These are phyloP conservation scores for Cetoscarus ocellatus DNA, from an alignment of 2,797 vertebrate genomes.

Conservation along the genomic window DNA sequence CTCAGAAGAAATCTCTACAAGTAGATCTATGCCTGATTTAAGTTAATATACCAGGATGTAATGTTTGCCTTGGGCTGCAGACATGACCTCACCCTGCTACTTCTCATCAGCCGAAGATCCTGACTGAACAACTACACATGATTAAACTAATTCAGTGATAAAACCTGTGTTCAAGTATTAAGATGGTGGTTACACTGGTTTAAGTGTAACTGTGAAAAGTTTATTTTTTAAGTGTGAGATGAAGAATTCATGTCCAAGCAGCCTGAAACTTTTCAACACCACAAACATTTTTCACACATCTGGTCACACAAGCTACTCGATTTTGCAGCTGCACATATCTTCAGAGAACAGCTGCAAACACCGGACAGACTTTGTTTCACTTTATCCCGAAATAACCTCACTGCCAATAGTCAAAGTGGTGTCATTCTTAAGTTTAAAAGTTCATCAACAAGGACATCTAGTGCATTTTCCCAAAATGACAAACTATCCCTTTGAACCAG, in stretches of 20 bases:
- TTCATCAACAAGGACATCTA: not conserved
- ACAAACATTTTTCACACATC: not conserved
- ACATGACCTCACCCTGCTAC: not conserved
- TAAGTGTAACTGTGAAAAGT: not conserved
- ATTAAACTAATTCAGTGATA: not conserved
- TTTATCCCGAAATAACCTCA: not conserved
- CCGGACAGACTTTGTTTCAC: not conserved
- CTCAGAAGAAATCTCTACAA: no score
- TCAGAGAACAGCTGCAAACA: not conserved
- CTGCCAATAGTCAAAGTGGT: not conserved
- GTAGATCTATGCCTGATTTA: not conserved
- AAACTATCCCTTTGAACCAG: not conserved
- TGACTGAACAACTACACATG: not conserved
- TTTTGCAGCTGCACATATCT: not conserved
- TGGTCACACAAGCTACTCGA: not conserved
- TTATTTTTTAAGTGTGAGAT: not conserved
- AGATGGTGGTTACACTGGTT: no score
- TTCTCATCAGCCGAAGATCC: not conserved
- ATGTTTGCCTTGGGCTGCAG: not conserved
- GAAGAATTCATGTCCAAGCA: no score
- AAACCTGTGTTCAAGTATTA: no score
- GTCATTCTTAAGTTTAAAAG: not conserved
- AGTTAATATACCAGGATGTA: not conserved
- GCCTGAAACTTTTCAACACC: not conserved
- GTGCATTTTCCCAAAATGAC: conserved; percentile 12